These are phyloP conservation scores for Alectoris magna DNA, from an alignment of 2,797 vertebrate species.

Conservation along the genomic window DNA sequence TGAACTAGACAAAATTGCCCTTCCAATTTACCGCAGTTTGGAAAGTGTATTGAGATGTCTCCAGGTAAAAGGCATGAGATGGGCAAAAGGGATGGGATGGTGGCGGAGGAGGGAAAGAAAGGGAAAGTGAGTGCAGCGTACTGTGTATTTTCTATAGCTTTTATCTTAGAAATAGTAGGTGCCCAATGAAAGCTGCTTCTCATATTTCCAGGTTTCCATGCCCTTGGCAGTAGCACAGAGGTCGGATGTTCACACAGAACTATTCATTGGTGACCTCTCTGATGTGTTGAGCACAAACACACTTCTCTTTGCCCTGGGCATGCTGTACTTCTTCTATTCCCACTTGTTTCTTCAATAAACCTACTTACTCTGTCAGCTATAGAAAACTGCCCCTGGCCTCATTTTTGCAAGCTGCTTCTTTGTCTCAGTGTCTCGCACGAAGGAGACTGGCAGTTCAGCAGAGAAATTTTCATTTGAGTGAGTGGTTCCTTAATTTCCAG, in stretches of 20 bases:
- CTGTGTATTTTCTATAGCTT: not conserved
- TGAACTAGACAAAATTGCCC: not conserved
- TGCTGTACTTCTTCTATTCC: not conserved
- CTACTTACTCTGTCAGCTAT: not conserved
- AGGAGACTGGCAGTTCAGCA: not conserved
- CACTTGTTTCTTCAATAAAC: slow-evolving; percentile 5
- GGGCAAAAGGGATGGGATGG: not conserved
- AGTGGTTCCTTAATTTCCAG: not conserved
- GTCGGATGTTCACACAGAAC: not conserved
- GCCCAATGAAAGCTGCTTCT: not conserved
- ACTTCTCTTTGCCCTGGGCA: not conserved
- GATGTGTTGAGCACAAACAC: not conserved
- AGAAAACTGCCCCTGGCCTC: not conserved
- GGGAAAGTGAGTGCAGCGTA: not conserved
- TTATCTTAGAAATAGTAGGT: not conserved
- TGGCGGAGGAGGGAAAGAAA: not conserved
- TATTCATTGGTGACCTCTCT: not conserved
- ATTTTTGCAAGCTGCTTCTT: not conserved
- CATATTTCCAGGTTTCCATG: not conserved
- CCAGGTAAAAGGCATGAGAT: not conserved
- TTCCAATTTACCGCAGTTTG: not conserved
- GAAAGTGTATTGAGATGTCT: not conserved
- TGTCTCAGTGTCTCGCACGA: not conserved
- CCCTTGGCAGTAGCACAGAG: not conserved
- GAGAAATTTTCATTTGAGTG: not conserved